Evolutionary conservation across 2,888 invertebrate genomes (phyloP).

Genomic region (Antheraea assamensis): DNA sequence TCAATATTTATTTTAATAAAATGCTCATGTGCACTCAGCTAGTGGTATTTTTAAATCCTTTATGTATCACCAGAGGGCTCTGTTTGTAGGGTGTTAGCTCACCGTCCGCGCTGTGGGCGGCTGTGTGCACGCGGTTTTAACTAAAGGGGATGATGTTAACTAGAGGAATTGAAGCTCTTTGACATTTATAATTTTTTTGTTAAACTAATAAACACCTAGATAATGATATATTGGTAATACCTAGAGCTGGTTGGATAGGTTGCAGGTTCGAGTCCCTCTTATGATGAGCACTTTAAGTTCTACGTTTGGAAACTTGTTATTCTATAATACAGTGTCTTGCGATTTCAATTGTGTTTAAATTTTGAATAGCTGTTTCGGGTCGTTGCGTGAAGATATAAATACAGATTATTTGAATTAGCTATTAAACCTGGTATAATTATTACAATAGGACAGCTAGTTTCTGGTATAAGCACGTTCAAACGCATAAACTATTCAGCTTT

Average conservation of each 20-base stretch:
- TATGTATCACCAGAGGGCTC: constrained; percentile 39
- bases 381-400: too few species aligned
- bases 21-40: constrained; percentile 37
- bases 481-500: too few species aligned
- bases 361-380: too few species aligned
- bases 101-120: constrained; percentile 30
- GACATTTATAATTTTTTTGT: not conserved
- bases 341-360: too few species aligned
- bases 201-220: not conserved
- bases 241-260: not conserved
- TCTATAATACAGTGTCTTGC: too few species aligned
- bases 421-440: too few species aligned
- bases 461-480: too few species aligned
- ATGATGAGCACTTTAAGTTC: too few species aligned
- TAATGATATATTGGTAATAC: not conserved
- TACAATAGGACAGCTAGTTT: too few species aligned
- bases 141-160: constrained; percentile 19
- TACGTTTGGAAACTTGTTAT: too few species aligned
- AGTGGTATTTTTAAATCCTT: constrained; percentile 23
- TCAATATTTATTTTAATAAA: constrained; percentile 32
- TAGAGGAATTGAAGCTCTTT: constrained; percentile 26
- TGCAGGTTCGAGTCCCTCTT: not conserved
- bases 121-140: constrained; percentile 19
- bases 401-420: too few species aligned
- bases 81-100: constrained; percentile 36